Percentiles rank a stretch among this genome's conserved stretches.
Evolutionary conservation across 2,888 invertebrate species (phyloP).

Genomic region (Trichogramma evanescens): DNA sequence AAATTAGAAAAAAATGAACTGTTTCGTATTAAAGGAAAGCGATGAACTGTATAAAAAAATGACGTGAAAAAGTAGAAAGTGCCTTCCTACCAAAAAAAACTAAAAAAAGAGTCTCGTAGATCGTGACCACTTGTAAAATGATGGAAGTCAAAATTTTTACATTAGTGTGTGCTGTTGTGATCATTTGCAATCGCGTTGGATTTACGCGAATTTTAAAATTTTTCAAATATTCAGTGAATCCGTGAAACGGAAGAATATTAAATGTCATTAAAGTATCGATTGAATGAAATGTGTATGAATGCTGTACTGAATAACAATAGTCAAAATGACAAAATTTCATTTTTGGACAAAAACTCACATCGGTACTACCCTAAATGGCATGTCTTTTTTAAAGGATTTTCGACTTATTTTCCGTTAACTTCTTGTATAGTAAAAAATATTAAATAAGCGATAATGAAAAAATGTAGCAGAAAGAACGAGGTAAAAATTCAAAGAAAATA

Average conservation of each 20-base stretch:
- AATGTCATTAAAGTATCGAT: constrained; percentile 27
- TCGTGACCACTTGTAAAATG: constrained; percentile 47
- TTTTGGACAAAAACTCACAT: constrained; percentile 44
- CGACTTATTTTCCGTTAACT: constrained; percentile 24
- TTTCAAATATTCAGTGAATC: too few species aligned
- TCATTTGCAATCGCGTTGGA: constrained; percentile 16
- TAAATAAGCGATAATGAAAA: constrained; percentile 8
- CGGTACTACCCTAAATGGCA: constrained; percentile 75
- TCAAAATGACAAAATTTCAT: constrained; percentile 38
- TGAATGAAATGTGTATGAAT: constrained; percentile 24
- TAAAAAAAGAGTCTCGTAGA: constrained; percentile 46
- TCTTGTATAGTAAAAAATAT: constrained; percentile 7
- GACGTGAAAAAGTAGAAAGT: constrained; percentile 71
- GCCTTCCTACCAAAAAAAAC: constrained; percentile 60
- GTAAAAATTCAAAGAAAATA: constrained; percentile 16
- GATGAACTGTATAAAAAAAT: constrained; percentile 63
- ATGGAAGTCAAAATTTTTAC: constrained; percentile 42
- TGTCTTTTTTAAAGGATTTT: constrained; percentile 28
- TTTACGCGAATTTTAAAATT: constrained; percentile 4
- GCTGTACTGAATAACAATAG: constrained; percentile 27
- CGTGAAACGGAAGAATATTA: neutral
- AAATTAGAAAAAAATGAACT: constrained; percentile 19
- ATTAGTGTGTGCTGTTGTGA: constrained; percentile 22
- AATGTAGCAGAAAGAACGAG: constrained; percentile 15
- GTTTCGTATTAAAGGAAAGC: constrained; percentile 23